These are phyloP conservation scores for Pseudorasbora parva DNA, from an alignment of 2,113 vertebrate species.

Conservation along the genomic window DNA sequence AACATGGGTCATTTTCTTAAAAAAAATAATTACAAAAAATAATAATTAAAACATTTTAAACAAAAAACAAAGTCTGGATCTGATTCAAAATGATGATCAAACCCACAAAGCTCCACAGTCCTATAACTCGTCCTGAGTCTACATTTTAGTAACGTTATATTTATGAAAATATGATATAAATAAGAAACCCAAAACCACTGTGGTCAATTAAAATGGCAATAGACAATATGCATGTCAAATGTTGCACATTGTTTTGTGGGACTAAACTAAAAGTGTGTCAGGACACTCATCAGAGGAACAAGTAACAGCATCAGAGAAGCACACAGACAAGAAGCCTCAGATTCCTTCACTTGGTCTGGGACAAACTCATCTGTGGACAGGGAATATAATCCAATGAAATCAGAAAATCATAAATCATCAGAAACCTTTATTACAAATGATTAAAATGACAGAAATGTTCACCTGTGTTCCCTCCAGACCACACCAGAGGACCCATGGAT, in stretches of 20 bases:
- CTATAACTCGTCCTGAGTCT: too few species aligned
- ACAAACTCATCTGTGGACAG: too few species aligned
- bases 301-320: not conserved
- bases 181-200: not conserved
- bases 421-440: slow-evolving; percentile 25
- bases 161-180: not conserved
- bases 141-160: too few species aligned
- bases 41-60: too few species aligned
- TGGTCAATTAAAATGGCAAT: not conserved
- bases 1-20: too few species aligned
- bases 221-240: not conserved
- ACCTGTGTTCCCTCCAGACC: not conserved
- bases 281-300: slow-evolving; percentile 10
- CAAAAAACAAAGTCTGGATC: too few species aligned
- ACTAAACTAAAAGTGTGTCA: not conserved
- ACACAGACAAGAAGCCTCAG: not conserved
- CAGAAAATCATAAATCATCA: not conserved
- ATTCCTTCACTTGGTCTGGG: too few species aligned
- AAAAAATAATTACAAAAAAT: too few species aligned
- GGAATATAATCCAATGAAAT: too few species aligned
- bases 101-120: too few species aligned
- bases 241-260: too few species aligned
- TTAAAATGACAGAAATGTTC: not conserved
- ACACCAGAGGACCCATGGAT: slow-evolving; percentile 62
- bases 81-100: too few species aligned